These are phyloP conservation scores for Macrochelys suwanniensis DNA, from an alignment of 2,797 vertebrate genomes.

Conservation along the genomic window DNA sequence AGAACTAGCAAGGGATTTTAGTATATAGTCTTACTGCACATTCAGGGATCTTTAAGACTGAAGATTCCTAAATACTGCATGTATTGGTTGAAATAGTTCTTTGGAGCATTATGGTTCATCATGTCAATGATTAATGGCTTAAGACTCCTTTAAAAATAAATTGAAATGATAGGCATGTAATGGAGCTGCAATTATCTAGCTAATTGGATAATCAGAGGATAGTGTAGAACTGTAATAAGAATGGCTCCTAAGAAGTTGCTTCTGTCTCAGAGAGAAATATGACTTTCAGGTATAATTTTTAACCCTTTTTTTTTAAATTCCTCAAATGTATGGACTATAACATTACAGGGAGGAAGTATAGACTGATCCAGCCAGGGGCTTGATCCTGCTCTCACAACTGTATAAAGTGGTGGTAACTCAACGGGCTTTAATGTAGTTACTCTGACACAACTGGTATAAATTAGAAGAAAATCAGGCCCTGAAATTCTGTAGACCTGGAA, in stretches of 20 bases:
- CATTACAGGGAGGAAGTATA: not conserved
- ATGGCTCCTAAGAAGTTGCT: not conserved
- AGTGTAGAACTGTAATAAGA: not conserved
- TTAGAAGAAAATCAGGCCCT: not conserved
- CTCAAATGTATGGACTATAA: not conserved
- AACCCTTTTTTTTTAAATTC: not conserved
- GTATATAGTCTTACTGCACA: not conserved
- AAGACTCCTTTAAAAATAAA: slow-evolving; percentile 24
- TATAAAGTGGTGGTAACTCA: not conserved
- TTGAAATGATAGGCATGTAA: not conserved
- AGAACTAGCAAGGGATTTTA: not conserved
- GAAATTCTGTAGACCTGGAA: not conserved
- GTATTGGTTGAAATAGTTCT: not conserved
- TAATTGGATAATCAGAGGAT: not conserved
- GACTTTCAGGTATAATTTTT: not conserved
- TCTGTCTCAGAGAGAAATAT: not conserved
- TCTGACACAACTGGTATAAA: not conserved
- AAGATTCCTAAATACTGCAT: slow-evolving; percentile 50
- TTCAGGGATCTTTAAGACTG: not conserved
- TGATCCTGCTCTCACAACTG: not conserved
- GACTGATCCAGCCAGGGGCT: not conserved
- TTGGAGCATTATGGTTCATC: slow-evolving; percentile 29
- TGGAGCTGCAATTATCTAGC: not conserved
- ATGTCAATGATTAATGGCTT: not conserved
- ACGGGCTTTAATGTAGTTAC: not conserved